A percentile compares a stretch with the other conserved stretches of the same genome.
These are phyloP conservation scores for Otocyon megalotis DNA, from an alignment of 2,113 vertebrate species.

Conservation along the genomic window DNA sequence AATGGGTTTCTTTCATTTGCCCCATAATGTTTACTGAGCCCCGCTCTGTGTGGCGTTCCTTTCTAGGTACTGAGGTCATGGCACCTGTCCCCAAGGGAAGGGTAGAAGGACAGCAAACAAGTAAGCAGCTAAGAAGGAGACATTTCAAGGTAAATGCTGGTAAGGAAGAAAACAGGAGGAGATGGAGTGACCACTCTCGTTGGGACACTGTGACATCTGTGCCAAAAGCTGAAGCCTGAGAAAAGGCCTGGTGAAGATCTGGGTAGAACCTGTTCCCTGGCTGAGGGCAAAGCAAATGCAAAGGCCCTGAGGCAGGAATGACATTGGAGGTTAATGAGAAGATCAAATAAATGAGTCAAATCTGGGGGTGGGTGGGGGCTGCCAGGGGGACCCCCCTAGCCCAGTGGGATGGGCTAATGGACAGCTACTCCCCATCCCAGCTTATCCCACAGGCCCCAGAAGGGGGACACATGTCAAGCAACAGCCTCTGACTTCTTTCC, in stretches of 20 bases:
- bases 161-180: background rate
- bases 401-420: background rate
- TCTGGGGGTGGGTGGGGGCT: no score
- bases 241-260: background rate
- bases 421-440: background rate
- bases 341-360: background rate
- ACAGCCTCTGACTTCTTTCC: background rate
- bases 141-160: background rate
- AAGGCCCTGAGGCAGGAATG: background rate
- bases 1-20: background rate
- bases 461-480: background rate
- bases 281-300: background rate
- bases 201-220: background rate
- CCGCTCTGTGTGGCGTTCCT: background rate
- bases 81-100: no score
- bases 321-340: background rate
- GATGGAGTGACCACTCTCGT: background rate
- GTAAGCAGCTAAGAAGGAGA: background rate
- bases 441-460: background rate
- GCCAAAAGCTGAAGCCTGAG: background rate
- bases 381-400: no score
- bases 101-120: background rate
- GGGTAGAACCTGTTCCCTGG: background rate
- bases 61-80: background rate
- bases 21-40: background rate